Conservation (phyloP, 2,113 vertebrate species). For the Scytalopus superciliaris region DNA sequence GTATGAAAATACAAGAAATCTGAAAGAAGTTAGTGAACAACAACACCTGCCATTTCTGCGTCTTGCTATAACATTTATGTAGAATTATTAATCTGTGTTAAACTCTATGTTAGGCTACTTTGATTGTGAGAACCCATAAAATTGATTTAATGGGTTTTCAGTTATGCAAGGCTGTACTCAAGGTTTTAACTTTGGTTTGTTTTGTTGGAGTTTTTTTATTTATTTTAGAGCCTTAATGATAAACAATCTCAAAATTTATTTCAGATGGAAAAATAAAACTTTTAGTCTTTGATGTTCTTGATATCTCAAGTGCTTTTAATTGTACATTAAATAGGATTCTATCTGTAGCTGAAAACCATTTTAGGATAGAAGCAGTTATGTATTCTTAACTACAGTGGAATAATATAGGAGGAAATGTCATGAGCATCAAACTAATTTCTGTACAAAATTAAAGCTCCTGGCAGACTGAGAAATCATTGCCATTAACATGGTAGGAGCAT, state of each 20-base stretch:
- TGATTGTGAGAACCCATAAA: not conserved
- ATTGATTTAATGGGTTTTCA: not conserved
- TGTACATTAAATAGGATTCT: not conserved
- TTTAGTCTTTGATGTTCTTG: not conserved
- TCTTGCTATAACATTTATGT: not conserved
- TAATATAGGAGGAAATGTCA: not conserved
- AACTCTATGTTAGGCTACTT: not conserved
- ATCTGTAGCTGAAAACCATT: not conserved
- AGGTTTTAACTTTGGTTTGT: rapidly evolving
- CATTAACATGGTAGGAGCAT: not conserved
- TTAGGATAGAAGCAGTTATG: not conserved
- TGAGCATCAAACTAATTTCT: constrained; percentile 23
- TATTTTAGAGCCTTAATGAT: not conserved
- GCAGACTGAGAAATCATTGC: not conserved
- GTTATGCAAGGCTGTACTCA: not conserved
- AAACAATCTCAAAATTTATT: not conserved
- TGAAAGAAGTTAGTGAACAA: not conserved
- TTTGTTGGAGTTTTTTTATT: not conserved
- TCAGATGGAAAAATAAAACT: not conserved
- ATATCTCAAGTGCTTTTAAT: not conserved
- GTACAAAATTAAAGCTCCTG: constrained; percentile 21
- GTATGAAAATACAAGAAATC: not conserved
- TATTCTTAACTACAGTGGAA: not conserved
- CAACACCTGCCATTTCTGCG: not conserved
- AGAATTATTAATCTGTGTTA: not conserved